Evolutionary conservation across 2,113 vertebrate species (phyloP).

Genomic region (Nothobranchius kuhntae): DNA sequence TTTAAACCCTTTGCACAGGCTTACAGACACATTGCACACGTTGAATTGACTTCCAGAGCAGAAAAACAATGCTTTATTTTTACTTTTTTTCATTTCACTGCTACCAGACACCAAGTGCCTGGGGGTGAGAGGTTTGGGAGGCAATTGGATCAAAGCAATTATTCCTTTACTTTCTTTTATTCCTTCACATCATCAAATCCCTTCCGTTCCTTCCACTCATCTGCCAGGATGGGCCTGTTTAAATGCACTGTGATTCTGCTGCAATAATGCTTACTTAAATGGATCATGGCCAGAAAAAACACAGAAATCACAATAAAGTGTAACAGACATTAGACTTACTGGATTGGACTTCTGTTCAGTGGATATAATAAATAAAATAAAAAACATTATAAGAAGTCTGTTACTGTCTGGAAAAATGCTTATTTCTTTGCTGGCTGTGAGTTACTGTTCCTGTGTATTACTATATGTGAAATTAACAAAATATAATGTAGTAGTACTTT

Average conservation of each 20-base stretch:
- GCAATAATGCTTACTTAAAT: constrained; percentile 62
- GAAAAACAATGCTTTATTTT: constrained; percentile 48
- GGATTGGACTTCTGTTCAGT: constrained; percentile 45
- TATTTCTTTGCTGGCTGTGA: neutral
- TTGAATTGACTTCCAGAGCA: constrained; percentile 42
- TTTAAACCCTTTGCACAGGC: constrained; percentile 65
- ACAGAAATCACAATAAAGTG: constrained; percentile 55
- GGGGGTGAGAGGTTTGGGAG: constrained; percentile 56
- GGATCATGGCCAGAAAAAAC: constrained; percentile 42
- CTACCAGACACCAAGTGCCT: constrained; percentile 74
- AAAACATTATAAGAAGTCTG: constrained; percentile 16
- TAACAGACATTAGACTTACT: constrained; percentile 40
- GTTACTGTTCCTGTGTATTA: neutral
- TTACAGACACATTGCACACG: constrained; percentile 54
- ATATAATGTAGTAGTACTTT: neutral
- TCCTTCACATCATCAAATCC: constrained; percentile 27
- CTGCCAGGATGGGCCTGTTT: constrained; percentile 38
- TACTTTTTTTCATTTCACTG: constrained; percentile 55
- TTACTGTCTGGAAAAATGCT: neutral
- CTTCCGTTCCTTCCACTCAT: constrained; percentile 12
- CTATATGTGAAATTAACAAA: too few relatives aligned
- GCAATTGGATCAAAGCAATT: constrained; percentile 56
- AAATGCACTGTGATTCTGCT: constrained; percentile 69
- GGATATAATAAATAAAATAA: constrained; percentile 50
- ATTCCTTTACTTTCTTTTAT: constrained; percentile 45